These are phyloP conservation scores for roundworm (Caenorhabditis elegans) DNA, from an alignment of 1,140 invertebrate genomes.

Conservation along the genomic window WBcel235 BX284604.4:5497001-5497500, in stretches of 20 bases:
- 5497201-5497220: constrained; percentile 53
- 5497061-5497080: constrained; percentile 54
- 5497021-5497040: constrained; percentile 55
- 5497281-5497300: constrained; percentile 48
- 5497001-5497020: constrained; percentile 60
- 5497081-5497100: constrained; percentile 59
- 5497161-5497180: background rate
- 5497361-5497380: constrained; percentile 52
- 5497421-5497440: constrained; percentile 62
- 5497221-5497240: constrained; percentile 51
- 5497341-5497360: constrained; percentile 57
- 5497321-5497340: constrained; percentile 57
- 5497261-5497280: constrained; percentile 60
- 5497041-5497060: constrained; percentile 54
- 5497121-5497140: constrained; percentile 63
- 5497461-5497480: constrained; percentile 51
- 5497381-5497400: constrained; percentile 52
- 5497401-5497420: constrained; percentile 61
- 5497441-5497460: constrained; percentile 61
- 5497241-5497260: constrained; percentile 58
- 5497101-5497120: constrained; percentile 58
- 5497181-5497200: constrained; percentile 56
- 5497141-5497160: constrained; percentile 45
- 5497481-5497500: constrained; percentile 37
- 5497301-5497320: constrained; percentile 49